phyloP scores from a whole-genome alignment of 2,113 vertebrate genomes.

The Oenanthe melanoleuca region DNA sequence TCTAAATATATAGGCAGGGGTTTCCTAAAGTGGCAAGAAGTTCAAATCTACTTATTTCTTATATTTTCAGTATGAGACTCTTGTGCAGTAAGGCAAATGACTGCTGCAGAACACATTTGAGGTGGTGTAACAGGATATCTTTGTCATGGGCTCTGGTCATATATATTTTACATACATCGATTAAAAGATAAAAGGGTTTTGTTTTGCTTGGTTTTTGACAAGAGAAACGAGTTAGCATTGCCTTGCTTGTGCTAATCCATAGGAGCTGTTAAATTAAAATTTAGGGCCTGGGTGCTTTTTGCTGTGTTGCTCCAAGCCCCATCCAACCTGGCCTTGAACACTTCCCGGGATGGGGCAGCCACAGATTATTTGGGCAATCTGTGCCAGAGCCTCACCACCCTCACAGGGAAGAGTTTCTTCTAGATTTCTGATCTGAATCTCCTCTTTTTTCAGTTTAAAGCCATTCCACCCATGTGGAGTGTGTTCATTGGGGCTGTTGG shows the following conservation, averaged over 20 bases:
- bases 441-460: not conserved
- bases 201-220: conserved; percentile 27
- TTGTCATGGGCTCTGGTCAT: conserved; percentile 26
- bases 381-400: not conserved
- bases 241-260: conserved; percentile 1
- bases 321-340: not conserved
- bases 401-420: not conserved
- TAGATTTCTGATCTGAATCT: not conserved
- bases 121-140: conserved; percentile 32
- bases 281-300: not conserved
- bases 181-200: conserved; percentile 48
- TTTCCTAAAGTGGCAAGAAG: not conserved
- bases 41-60: not conserved
- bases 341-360: not conserved
- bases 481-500: not conserved
- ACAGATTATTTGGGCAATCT: not conserved
- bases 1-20: not conserved
- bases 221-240: not conserved
- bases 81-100: not conserved
- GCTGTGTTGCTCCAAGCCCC: not conserved
- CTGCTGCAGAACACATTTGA: not conserved
- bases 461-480: not conserved
- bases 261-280: not conserved
- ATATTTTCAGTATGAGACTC: not conserved
- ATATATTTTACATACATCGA: conserved; percentile 53